Conservation (phyloP, 2,888 invertebrate genomes). For the Cyaniris semiargus region DNA sequence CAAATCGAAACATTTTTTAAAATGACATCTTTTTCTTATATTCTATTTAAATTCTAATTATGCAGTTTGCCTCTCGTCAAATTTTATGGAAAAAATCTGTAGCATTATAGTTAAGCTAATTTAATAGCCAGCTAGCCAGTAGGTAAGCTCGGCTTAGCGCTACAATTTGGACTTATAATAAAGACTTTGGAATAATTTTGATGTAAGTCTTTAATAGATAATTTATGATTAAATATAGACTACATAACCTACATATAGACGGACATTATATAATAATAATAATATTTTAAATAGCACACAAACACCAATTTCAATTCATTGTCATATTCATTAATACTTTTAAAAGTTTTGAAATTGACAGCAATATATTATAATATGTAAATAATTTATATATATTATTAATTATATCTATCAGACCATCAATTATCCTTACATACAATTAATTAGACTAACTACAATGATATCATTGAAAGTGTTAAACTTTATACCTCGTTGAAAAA, state of each 20-base stretch:
- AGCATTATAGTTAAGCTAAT: not conserved
- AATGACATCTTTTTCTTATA: not conserved
- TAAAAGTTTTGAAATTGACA: constrained; percentile 7
- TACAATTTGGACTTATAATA: not conserved
- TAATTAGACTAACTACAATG: constrained; percentile 10
- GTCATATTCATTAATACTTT: not conserved
- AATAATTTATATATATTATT: not conserved
- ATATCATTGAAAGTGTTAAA: not conserved
- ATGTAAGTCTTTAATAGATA: not conserved
- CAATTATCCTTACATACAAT: constrained; percentile 4
- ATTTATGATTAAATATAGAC: not conserved
- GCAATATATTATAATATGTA: too few species aligned
- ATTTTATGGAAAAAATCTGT: not conserved
- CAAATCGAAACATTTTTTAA: not conserved
- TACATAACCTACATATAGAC: not conserved
- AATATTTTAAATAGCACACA: not conserved
- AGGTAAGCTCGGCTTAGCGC: not conserved
- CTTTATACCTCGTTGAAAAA: not conserved
- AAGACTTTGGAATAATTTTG: not conserved
- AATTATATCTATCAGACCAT: constrained; percentile 27
- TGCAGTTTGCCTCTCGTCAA: not conserved
- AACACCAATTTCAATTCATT: not conserved
- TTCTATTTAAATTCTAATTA: not conserved
- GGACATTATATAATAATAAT: not conserved
- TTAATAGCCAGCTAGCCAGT: not conserved